Evolutionary conservation across 2,888 invertebrate genomes (phyloP), one percentile per base, ranked within the genome.

Genomic region (Dermolepida albohirtum): DNA sequence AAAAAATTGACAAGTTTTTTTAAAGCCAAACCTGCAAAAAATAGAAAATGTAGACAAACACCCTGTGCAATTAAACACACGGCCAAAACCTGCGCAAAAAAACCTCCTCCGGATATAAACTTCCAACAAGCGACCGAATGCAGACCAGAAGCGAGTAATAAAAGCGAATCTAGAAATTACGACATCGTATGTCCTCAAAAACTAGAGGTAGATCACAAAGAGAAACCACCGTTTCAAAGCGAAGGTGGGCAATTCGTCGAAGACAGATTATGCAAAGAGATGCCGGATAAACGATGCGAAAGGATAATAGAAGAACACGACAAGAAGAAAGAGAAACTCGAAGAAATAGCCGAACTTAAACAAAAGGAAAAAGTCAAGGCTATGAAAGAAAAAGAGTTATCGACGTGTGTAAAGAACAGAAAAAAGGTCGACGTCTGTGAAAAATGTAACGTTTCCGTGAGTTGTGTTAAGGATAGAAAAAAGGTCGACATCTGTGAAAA

Each of bases 401-500:
- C 43, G 10, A 17, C 52, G 1, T 29, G 52, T 43, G 52, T 52
- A 11, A 64, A 29, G 16, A 64, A 39, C 12, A 39, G 4, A 17
- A 29, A 34, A n/a, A 64, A 57, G 12, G 10, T 11, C 4, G 22
- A 8, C 10, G 10, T 4, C 1, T 47, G 10, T 7, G 16, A 14
- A 7, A 7, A 47, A 47, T 4, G 47, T 4, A 17, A 2, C 16
- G 10, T 16, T 12, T 7, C 47, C 6, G 11, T 47, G 14, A 6
- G 6, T 16, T 49, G 47, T 10, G 14, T 44, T 16, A 10, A 55
- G 16, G 11, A 41, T 2, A 41, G 17, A 22, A 17, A 54, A 40
- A 54, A 62, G 64, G 66, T 73, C 63, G 71, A 73, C 63, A 68
- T 68, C 34, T 66, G 66, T 44, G 49, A 16, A n/a, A 17, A 54